A percentile compares a stretch with the other conserved stretches of the same genome.
Evolutionary conservation across 2,797 vertebrate species (phyloP).

Genomic region (Microchirus variegatus): DNA sequence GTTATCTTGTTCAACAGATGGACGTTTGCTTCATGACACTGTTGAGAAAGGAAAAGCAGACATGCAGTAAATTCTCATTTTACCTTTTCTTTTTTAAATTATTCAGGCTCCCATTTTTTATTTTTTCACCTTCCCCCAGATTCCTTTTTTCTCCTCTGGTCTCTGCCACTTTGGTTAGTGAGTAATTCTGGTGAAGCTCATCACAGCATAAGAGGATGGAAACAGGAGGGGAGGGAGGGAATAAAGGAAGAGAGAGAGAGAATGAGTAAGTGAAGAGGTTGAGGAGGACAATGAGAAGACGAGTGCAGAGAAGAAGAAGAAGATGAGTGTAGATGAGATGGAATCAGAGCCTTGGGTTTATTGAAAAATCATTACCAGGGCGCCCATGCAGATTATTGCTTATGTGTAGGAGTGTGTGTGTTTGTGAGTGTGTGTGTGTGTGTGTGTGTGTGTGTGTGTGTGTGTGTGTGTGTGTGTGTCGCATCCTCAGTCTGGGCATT

Average conservation of each 20-base stretch:
- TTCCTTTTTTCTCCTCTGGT: not conserved
- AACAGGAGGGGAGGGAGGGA: not conserved
- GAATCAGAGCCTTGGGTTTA: constrained; percentile 20
- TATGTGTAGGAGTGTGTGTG: not conserved
- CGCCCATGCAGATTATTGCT: constrained; percentile 12
- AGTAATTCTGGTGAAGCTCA: constrained; percentile 9
- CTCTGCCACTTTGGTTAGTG: constrained; percentile 1
- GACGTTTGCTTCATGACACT: constrained; percentile 5
- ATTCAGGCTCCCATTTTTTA: not conserved
- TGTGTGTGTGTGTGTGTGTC: not conserved
- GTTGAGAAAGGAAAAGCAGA: constrained; percentile 2
- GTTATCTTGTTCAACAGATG: constrained; percentile 20
- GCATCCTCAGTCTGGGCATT: constrained; percentile 3
- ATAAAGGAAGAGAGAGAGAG: not conserved
- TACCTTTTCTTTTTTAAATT: not conserved
- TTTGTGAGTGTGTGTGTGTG: not conserved
- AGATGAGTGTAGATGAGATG: constrained; percentile 13
- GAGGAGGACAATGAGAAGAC: not conserved
- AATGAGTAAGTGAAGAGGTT: not conserved
- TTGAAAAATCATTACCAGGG: constrained; percentile 27
- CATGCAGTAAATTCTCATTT: not conserved
- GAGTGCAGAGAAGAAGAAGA: not conserved
- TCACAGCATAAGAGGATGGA: not conserved
- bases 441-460: not conserved
- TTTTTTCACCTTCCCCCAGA: not conserved